Evolutionary conservation across 2,888 invertebrate species (phyloP), one percentile per base, ranked within the genome.

Genomic region (Apodemia duryi): DNA sequence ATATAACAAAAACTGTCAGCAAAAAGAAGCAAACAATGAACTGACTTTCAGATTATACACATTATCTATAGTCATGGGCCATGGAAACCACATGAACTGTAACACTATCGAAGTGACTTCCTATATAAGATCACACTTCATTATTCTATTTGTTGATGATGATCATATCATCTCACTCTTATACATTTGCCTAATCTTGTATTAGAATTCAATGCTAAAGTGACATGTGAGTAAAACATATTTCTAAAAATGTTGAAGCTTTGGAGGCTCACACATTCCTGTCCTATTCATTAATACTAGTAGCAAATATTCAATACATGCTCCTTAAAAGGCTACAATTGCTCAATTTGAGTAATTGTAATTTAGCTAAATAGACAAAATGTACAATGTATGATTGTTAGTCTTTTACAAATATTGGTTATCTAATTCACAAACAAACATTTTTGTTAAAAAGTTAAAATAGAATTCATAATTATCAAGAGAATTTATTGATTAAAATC

Each of bases 21-120:
- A 85, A 80, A 77, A 82, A 78, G 78, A 84, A 85, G 84, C 84
- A 72, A 85, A 81, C 72, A 74, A 80, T 79, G 80, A 79, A 81
- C 81, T 83, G 79, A 84, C 78, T 72, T 70, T 68, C 29, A 67
- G 64, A 69, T 63, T 66, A 68, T 63, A 63, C 63, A 51, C 32
- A 64, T 61, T 64, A 49, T 63, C 67, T 67, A 64, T 67, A 66
- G 63, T 65, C 51, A 67, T 67, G 66, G 66, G 69, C 63, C 51
- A 62, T 43, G 41, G 21, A 72, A 73, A 75, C 32, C 74, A 77
- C 74, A 78, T 76, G 70, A 71, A 73, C 73, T 75, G 77, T 77
- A 79, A 68, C 68, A 66, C 71, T 74, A 72, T 66, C 68, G 71
- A 72, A 74, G 68, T 73, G 71, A 74, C 49, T 65, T 61, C 71